Conservation (phyloP, 2,113 vertebrate species). For the Helogale parvula region DNA sequence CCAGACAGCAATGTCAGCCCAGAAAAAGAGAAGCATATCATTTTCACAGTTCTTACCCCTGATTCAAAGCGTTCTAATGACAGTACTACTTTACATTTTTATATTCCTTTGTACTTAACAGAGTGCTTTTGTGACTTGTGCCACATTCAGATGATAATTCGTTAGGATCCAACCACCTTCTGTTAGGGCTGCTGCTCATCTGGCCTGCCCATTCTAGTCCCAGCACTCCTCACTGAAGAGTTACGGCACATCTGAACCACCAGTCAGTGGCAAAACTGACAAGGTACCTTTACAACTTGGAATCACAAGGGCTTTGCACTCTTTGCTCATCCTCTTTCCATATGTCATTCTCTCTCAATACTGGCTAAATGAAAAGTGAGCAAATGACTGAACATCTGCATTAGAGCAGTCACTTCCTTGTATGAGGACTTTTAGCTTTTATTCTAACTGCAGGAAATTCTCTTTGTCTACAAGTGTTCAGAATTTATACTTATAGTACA, state of each 20-base stretch:
- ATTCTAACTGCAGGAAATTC: neutral
- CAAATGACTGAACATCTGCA: neutral
- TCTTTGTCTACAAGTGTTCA: neutral
- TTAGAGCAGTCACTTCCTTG: neutral
- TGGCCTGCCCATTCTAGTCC: neutral
- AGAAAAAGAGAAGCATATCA: neutral
- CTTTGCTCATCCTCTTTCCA: neutral
- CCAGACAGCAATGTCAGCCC: neutral
- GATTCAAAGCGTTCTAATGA: neutral
- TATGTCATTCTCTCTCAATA: accelerated
- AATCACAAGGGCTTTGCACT: neutral
- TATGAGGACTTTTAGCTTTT: neutral
- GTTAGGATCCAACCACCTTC: neutral
- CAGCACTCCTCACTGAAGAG: neutral
- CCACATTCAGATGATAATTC: neutral
- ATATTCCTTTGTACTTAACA: neutral
- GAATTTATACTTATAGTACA: neutral
- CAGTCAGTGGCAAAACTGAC: neutral
- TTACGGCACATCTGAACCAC: neutral
- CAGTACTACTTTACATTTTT: neutral
- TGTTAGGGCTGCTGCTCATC: neutral
- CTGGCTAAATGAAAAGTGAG: neutral
- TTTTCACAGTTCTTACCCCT: neutral
- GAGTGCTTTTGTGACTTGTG: neutral
- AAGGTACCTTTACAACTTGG: neutral